These are phyloP conservation scores for Gobius niger DNA, from an alignment of 2,113 vertebrate species.

Conservation along the genomic window DNA sequence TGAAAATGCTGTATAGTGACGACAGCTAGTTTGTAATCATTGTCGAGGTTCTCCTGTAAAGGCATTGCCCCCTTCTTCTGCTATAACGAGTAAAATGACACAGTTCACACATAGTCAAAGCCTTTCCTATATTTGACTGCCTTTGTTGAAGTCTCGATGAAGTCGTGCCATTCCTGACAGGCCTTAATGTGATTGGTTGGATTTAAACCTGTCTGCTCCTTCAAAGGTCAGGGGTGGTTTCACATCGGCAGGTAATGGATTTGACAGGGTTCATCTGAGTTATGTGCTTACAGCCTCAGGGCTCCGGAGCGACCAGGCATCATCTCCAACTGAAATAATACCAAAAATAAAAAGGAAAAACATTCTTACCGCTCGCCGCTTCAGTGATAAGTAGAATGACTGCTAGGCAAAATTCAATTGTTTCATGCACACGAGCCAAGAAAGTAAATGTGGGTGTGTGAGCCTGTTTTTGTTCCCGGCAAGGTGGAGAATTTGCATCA, in stretches of 20 bases:
- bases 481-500: slow-evolving; percentile 29
- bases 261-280: slow-evolving; percentile 69
- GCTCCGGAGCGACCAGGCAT: slow-evolving; percentile 28
- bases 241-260: slow-evolving; percentile 71
- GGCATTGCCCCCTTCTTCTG: background rate
- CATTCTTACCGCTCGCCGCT: slow-evolving; percentile 43
- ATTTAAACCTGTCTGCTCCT: slow-evolving; percentile 51
- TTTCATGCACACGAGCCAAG: slow-evolving; percentile 45
- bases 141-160: background rate
- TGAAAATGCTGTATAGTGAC: too few relatives aligned
- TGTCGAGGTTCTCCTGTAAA: too few relatives aligned
- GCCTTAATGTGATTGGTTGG: slow-evolving; percentile 31
- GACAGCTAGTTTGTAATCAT: too few relatives aligned
- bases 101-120: background rate
- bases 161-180: slow-evolving; percentile 32
- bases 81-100: background rate
- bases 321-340: slow-evolving; percentile 39
- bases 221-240: slow-evolving; percentile 72
- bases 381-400: slow-evolving; percentile 48
- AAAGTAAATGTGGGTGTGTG: slow-evolving; percentile 18
- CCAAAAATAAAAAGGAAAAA: slow-evolving; percentile 20
- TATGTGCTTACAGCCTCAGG: slow-evolving; percentile 57
- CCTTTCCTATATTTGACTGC: background rate
- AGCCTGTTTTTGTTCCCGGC: slow-evolving; percentile 10
- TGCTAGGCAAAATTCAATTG: slow-evolving; percentile 52